These are phyloP conservation scores for Triplophysa tibetana DNA, from an alignment of 2,113 vertebrate genomes.

Conservation along the genomic window DNA sequence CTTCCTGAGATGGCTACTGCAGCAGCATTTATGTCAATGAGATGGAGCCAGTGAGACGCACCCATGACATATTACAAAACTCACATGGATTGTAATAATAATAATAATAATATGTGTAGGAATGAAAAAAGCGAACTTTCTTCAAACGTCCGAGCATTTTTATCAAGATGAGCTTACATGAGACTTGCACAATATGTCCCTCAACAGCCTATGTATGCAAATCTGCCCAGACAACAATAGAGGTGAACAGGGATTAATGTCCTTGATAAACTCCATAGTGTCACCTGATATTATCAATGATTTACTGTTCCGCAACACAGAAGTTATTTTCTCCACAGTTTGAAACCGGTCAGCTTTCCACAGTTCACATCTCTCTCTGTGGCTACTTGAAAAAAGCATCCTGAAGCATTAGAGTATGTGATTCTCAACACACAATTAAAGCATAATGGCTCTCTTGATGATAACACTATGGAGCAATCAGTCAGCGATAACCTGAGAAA, in stretches of 20 bases:
- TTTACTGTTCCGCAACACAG: slow-evolving; percentile 26
- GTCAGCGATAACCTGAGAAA: background rate
- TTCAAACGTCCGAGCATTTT: background rate
- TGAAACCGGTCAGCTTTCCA: background rate
- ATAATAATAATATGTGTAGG: no score
- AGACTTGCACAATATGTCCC: background rate
- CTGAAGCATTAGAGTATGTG: background rate
- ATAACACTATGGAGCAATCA: background rate
- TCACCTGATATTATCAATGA: slow-evolving; percentile 18
- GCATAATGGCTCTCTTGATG: background rate
- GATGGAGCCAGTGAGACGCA: no score
- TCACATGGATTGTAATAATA: background rate
- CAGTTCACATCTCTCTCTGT: background rate
- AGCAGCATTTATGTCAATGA: background rate
- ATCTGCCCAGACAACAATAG: background rate
- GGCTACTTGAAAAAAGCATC: no score
- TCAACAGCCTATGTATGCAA: background rate
- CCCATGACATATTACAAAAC: background rate
- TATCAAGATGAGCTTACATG: background rate
- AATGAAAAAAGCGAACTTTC: no score
- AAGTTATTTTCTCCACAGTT: background rate
- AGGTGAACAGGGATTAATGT: background rate
- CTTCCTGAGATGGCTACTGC: background rate
- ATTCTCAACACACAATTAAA: background rate
- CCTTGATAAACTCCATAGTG: slow-evolving; percentile 1